Evolutionary conservation across 2,113 vertebrate species (phyloP).

Genomic region (Pitta sordida): DNA sequence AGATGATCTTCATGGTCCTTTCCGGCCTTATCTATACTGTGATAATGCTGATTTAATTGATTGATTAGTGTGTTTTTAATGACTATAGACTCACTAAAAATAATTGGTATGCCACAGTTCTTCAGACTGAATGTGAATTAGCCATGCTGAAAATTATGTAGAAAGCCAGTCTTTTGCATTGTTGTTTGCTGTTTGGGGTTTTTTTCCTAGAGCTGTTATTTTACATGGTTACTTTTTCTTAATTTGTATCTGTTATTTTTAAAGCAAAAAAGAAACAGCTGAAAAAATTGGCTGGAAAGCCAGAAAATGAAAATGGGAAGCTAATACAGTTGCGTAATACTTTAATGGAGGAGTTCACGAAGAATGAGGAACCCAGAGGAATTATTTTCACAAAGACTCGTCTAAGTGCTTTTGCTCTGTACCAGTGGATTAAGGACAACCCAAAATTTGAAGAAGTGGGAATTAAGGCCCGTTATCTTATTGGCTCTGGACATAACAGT

Average conservation of each 20-base stretch:
- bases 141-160: neutral
- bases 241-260: slow-evolving; percentile 28
- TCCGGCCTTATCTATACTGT: too few relatives aligned
- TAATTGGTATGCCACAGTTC: neutral
- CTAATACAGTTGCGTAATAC: slow-evolving; percentile 75
- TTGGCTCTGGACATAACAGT: slow-evolving; percentile 89
- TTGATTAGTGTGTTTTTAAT: neutral
- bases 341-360: slow-evolving; percentile 86
- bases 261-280: slow-evolving; percentile 81
- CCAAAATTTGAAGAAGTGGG: slow-evolving; percentile 86
- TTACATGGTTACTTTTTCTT: neutral
- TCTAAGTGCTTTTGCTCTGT: slow-evolving; percentile 84
- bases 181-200: neutral
- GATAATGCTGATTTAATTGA: neutral
- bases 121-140: neutral
- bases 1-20: too few relatives aligned
- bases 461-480: slow-evolving; percentile 83
- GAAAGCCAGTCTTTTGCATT: neutral
- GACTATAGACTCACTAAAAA: neutral
- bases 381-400: slow-evolving; percentile 96
- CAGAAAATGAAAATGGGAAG: slow-evolving; percentile 86
- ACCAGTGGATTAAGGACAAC: slow-evolving; percentile 88
- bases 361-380: slow-evolving; percentile 75
- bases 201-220: neutral
- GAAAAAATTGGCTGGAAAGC: slow-evolving; percentile 72